Conservation (phyloP, 2,113 vertebrate genomes). For the Cyphomyrus plagiostoma region DNA sequence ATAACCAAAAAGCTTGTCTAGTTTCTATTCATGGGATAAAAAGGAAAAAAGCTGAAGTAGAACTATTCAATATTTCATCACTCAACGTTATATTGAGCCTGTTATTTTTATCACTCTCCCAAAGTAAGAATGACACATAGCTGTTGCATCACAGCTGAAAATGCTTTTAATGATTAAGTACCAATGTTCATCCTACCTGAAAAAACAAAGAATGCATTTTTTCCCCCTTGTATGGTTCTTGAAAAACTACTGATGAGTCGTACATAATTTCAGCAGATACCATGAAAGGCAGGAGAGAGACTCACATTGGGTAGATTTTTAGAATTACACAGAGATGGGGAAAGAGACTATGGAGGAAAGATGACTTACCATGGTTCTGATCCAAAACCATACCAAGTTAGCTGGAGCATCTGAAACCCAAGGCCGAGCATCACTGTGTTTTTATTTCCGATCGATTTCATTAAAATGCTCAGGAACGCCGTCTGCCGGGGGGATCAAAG, state of each 20-base stretch:
- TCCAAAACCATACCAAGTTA: conserved; percentile 80
- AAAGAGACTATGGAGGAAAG: background rate
- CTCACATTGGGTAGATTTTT: background rate
- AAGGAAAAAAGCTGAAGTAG: background rate
- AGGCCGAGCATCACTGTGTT: conserved; percentile 80
- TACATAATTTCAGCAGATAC: background rate
- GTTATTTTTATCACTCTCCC: background rate
- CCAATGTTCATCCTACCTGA: too few species aligned
- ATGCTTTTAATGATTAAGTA: background rate
- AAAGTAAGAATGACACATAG: background rate
- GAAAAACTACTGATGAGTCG: background rate
- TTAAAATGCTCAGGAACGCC: conserved; percentile 68
- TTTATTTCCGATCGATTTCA: conserved; percentile 76
- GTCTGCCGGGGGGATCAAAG: conserved; percentile 57
- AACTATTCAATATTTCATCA: background rate
- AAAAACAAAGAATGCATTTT: background rate
- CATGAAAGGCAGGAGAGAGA: background rate
- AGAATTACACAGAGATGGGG: background rate
- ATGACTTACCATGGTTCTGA: conserved; percentile 73
- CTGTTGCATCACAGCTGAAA: background rate
- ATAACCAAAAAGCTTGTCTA: background rate
- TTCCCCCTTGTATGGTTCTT: background rate
- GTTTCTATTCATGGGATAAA: background rate
- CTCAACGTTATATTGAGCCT: background rate
- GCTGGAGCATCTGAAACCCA: conserved; percentile 73